Evolutionary conservation across 2,113 vertebrate species (phyloP).

Genomic region (Chunga burmeisteri): DNA sequence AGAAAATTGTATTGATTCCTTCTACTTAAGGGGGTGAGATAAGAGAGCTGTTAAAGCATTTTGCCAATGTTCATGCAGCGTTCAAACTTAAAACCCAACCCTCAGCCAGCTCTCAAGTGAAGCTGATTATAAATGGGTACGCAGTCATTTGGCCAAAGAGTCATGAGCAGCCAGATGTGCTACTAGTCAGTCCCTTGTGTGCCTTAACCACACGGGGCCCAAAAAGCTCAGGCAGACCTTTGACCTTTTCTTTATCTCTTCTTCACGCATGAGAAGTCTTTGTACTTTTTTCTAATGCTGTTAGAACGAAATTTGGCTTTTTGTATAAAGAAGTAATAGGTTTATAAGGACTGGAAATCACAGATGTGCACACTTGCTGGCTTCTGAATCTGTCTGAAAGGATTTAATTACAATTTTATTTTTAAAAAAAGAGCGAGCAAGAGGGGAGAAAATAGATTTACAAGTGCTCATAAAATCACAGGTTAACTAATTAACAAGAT

Average conservation of each 20-base stretch:
- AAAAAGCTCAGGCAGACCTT: constrained; percentile 13
- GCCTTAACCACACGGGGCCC: background rate
- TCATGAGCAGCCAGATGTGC: background rate
- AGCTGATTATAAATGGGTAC: background rate
- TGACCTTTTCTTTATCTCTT: constrained; percentile 38
- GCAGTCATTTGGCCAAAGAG: background rate
- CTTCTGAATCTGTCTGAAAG: background rate
- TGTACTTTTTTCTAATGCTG: background rate
- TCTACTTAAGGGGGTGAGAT: background rate
- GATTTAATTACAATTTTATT: background rate
- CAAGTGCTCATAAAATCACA: constrained; percentile 33
- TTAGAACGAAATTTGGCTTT: background rate
- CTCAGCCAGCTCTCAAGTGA: background rate
- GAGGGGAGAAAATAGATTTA: background rate
- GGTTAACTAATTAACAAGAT: constrained; percentile 38
- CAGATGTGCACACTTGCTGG: background rate
- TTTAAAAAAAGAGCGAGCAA: background rate
- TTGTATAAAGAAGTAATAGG: background rate
- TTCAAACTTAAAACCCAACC: background rate
- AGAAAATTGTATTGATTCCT: background rate
- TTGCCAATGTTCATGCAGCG: background rate
- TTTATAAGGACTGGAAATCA: background rate
- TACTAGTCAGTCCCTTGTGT: background rate
- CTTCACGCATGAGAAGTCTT: background rate
- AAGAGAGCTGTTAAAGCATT: background rate